These are phyloP conservation scores for Percopsis transmontana DNA, from an alignment of 2,113 vertebrate species.

Conservation along the genomic window DNA sequence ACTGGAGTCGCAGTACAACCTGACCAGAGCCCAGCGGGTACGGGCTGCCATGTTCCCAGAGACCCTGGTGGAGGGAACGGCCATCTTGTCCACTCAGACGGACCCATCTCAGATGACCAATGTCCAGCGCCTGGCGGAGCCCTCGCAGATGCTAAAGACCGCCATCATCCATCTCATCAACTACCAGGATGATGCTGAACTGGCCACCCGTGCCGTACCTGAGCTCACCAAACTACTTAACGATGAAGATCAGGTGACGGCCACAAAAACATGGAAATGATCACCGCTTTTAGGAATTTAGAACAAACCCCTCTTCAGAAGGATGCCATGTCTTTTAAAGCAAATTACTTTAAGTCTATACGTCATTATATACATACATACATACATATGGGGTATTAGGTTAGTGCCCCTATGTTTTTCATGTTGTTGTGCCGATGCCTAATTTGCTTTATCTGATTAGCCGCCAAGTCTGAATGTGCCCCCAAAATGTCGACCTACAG, in stretches of 20 bases:
- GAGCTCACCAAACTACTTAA: slow-evolving; percentile 98
- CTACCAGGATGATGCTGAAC: slow-evolving; percentile 95
- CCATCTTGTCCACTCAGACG: slow-evolving; percentile 85
- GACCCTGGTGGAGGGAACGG: slow-evolving; percentile 76
- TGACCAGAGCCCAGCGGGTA: slow-evolving; percentile 88
- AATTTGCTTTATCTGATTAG: too few species aligned
- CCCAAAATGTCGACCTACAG: not conserved
- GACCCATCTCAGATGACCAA: slow-evolving; percentile 90
- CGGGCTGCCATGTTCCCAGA: slow-evolving; percentile 93
- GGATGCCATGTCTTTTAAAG: too few species aligned
- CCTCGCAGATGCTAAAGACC: slow-evolving; percentile 92
- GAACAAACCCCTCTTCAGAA: not conserved
- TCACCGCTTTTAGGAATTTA: not conserved
- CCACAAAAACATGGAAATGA: not conserved
- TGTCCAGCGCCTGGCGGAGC: slow-evolving; percentile 91
- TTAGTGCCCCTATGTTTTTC: too few species aligned
- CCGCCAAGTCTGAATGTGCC: not conserved
- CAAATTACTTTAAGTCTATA: not conserved
- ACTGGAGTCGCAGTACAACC: slow-evolving; percentile 81
- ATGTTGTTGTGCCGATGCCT: too few species aligned
- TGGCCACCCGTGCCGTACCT: slow-evolving; percentile 91
- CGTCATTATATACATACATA: not conserved
- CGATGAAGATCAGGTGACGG: slow-evolving; percentile 89
- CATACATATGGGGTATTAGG: not conserved
- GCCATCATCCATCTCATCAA: slow-evolving; percentile 97